Evolutionary conservation across 1,140 invertebrate genomes (phyloP).

Genomic region (Drosophila tristis): DNA sequence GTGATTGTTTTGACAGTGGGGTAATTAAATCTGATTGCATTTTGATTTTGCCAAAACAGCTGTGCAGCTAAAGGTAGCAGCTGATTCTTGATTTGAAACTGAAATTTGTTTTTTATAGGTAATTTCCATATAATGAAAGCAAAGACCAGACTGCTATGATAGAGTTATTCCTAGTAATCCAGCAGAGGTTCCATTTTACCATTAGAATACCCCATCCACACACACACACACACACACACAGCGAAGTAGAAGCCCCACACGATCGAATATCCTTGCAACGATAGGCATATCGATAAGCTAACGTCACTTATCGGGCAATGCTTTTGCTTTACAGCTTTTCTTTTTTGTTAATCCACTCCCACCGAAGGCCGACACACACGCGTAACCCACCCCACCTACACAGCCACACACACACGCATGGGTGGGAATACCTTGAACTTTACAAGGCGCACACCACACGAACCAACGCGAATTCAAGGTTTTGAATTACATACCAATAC

Average conservation of each 20-base stretch:
- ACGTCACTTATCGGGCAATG: neutral
- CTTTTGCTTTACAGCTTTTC: too few species aligned
- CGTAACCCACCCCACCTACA: slow-evolving; percentile 29
- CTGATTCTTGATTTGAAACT: too few species aligned
- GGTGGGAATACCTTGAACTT: slow-evolving; percentile 64
- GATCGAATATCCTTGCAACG: too few species aligned
- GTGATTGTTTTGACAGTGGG: too few species aligned
- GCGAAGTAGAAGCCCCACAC: neutral
- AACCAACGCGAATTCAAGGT: slow-evolving; percentile 47
- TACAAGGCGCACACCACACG: slow-evolving; percentile 38
- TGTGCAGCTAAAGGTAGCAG: too few species aligned
- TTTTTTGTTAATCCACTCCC: neutral
- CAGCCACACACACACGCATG: slow-evolving; percentile 15
- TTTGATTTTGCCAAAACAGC: too few species aligned
- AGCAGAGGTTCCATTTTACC: too few species aligned
- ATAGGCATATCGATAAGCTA: slow-evolving; percentile 5
- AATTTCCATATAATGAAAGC: too few species aligned
- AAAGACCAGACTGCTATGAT: too few species aligned
- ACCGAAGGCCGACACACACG: neutral
- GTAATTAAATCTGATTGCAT: too few species aligned
- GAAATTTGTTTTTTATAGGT: too few species aligned
- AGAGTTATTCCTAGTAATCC: too few species aligned
- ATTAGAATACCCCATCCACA: neutral
- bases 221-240: slow-evolving; percentile 4
- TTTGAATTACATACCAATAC: slow-evolving; percentile 25